Conservation (phyloP, 1,140 invertebrate genomes). For the Hylyphantes graminicola region DNA sequence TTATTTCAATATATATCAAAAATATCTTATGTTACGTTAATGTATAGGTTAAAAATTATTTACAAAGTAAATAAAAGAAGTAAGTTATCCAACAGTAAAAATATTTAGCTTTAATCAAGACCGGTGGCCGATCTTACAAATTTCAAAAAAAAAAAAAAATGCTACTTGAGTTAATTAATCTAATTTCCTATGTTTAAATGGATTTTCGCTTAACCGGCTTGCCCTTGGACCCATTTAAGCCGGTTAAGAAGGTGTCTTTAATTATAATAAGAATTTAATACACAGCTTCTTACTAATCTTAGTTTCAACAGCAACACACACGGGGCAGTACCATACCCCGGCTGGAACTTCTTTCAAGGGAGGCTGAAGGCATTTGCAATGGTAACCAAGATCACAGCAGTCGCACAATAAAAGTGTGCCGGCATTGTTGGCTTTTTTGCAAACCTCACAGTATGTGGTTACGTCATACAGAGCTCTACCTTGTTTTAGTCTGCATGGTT, state of each 20-base stretch:
- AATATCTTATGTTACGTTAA: no score
- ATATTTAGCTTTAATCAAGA: no score
- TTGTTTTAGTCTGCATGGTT: neutral
- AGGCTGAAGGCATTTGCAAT: constrained; percentile 6
- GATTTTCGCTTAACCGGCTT: neutral
- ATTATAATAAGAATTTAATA: neutral
- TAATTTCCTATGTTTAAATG: no score
- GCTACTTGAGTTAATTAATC: no score
- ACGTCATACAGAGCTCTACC: neutral
- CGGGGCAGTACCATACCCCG: constrained; percentile 15
- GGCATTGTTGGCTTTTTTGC: neutral
- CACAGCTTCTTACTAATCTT: constrained; percentile 14
- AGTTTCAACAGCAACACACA: neutral
- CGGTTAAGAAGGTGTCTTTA: neutral
- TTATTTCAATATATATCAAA: no score
- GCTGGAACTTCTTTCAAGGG: neutral
- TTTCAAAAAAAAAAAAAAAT: no score
- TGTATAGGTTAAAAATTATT: no score
- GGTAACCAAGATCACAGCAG: constrained; percentile 25
- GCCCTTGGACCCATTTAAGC: neutral
- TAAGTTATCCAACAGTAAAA: no score
- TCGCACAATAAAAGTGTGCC: constrained; percentile 17
- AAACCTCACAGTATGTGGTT: constrained; percentile 12
- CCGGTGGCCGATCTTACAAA: no score
- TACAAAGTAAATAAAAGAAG: no score